Conservation (phyloP, 2,113 vertebrate species). For the Tretioscincus oriximinensis region DNA sequence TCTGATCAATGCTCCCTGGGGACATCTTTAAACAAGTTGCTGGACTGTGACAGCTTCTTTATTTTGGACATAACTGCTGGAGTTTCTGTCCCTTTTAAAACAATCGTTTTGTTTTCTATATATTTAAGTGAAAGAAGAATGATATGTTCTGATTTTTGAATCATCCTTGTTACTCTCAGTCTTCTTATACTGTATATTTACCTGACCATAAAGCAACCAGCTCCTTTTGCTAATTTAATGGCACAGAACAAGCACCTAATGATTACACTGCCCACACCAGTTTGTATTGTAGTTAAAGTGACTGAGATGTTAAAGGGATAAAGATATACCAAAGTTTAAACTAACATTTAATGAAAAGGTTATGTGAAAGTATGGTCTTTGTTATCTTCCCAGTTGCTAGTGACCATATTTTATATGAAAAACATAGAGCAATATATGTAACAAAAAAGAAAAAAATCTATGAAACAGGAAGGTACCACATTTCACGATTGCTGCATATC, state of each 20-base stretch:
- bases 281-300: neutral
- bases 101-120: neutral
- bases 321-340: too few relatives aligned
- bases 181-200: neutral
- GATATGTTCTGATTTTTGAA: neutral
- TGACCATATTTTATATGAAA: neutral
- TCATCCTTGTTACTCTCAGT: neutral
- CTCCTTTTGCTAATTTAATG: neutral
- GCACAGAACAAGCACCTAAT: neutral
- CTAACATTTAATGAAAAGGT: neutral
- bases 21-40: neutral
- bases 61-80: neutral
- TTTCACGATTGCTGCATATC: neutral
- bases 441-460: neutral
- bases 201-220: too few relatives aligned
- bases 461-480: neutral
- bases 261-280: neutral
- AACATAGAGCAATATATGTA: neutral
- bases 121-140: neutral
- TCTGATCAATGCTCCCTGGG: neutral
- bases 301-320: too few relatives aligned
- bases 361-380: neutral
- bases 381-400: neutral
- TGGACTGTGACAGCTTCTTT: neutral
- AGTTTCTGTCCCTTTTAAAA: neutral